phyloP scores from a whole-genome alignment of 2,797 vertebrate species.

The Sebastes diploproa region DNA sequence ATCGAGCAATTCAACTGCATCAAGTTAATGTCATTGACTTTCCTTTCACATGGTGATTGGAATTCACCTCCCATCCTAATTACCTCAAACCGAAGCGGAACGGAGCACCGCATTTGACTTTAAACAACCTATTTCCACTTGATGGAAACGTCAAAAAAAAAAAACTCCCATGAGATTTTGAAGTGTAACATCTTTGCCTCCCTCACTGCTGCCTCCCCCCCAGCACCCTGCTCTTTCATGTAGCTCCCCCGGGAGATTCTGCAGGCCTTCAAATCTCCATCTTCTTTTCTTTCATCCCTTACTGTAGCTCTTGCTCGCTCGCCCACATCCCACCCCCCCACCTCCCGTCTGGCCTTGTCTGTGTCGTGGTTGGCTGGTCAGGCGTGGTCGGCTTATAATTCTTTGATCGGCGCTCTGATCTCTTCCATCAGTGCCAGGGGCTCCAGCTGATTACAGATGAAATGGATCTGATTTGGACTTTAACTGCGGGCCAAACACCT shows the following conservation, averaged over 20 bases:
- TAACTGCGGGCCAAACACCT: slow-evolving; percentile 77
- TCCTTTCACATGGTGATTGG: slow-evolving; percentile 45
- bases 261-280: slow-evolving; percentile 64
- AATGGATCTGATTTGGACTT: slow-evolving; percentile 74
- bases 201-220: slow-evolving; percentile 21
- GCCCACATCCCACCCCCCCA: neutral
- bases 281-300: slow-evolving; percentile 69
- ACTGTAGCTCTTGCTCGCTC: slow-evolving; percentile 29
- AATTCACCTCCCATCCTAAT: slow-evolving; percentile 54
- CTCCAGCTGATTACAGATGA: slow-evolving; percentile 78
- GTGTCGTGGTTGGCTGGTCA: slow-evolving; percentile 62
- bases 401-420: slow-evolving; percentile 74
- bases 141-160: slow-evolving; percentile 37
- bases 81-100: slow-evolving; percentile 45
- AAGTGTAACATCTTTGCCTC: slow-evolving; percentile 44
- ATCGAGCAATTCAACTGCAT: slow-evolving; percentile 20
- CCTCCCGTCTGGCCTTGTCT: slow-evolving; percentile 41
- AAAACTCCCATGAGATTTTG: slow-evolving; percentile 32
- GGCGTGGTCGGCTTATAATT: slow-evolving; percentile 71
- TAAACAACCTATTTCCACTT: slow-evolving; percentile 50
- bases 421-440: slow-evolving; percentile 67
- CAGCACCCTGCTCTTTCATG: slow-evolving; percentile 62
- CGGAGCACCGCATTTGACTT: slow-evolving; percentile 35
- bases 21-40: slow-evolving; percentile 48
- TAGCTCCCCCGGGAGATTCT: slow-evolving; percentile 56